phyloP scores from a whole-genome alignment of 1,140 invertebrate species.

The Aleiodes sp. region DNA sequence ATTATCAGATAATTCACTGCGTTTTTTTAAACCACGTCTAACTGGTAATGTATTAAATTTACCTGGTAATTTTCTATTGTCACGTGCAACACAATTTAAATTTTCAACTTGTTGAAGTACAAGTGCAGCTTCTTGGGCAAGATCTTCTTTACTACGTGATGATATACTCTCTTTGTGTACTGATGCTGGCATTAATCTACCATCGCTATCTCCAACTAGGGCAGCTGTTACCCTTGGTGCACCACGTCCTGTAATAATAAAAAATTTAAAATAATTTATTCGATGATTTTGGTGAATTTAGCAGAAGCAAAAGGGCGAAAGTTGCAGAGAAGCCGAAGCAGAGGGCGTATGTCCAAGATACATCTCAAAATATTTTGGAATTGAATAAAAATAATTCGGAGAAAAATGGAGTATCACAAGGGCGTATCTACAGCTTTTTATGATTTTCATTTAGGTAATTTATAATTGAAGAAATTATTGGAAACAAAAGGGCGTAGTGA shows the following conservation, averaged over 20 bases:
- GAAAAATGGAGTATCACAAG: no score
- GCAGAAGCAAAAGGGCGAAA: no score
- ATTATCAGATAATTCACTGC: conserved; percentile 56
- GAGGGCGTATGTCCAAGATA: no score
- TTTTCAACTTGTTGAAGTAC: conserved; percentile 74
- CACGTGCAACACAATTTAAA: conserved; percentile 69
- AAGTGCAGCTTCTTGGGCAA: conserved; percentile 76
- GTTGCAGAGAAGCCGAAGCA: no score
- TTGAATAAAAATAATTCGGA: no score
- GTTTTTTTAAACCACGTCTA: conserved; percentile 60
- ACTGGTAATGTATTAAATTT: conserved; percentile 74
- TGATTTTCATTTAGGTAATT: no score
- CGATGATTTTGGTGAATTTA: not conserved
- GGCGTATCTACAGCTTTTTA: no score
- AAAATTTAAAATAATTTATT: conserved; percentile 19
- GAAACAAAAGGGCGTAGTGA: no score
- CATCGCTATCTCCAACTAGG: conserved; percentile 62
- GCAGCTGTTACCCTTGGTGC: conserved; percentile 57
- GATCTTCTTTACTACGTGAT: conserved; percentile 71
- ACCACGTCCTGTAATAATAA: conserved; percentile 58
- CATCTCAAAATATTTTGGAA: no score
- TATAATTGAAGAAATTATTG: no score
- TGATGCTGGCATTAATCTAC: conserved; percentile 65
- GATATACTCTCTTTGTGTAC: conserved; percentile 74
- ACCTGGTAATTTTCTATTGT: conserved; percentile 65